Percentiles rank a stretch among this genome's conserved stretches.
These are phyloP conservation scores for Amphiura filiformis DNA, from an alignment of 35 echinoderm and acorn worm genomes.

Conservation along the genomic window DNA sequence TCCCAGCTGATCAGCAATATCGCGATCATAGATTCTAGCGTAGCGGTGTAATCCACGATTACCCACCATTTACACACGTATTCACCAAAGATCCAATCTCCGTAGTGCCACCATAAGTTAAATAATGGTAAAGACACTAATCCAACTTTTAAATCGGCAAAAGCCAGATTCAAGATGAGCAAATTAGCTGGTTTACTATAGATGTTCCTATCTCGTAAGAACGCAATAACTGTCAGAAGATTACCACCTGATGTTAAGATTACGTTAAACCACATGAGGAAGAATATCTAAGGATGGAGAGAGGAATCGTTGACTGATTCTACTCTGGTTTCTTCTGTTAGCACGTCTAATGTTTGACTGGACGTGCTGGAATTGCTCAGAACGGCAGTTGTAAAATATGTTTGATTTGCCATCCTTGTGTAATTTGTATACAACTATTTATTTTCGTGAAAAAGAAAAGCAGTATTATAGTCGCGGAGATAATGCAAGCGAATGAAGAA, in stretches of 20 bases:
- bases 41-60: constrained; percentile 35
- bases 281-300: background rate
- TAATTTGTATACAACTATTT: too few relatives aligned
- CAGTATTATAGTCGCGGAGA: too few relatives aligned
- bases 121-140: constrained; percentile 30
- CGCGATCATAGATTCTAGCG: background rate
- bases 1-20: constrained; percentile 62
- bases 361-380: too few relatives aligned
- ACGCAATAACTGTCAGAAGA: constrained; percentile 28
- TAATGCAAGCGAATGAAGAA: too few relatives aligned
- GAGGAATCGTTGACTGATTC: too few relatives aligned
- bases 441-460: too few relatives aligned
- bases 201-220: constrained; percentile 26
- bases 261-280: background rate
- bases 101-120: constrained; percentile 11
- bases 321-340: too few relatives aligned
- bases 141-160: constrained; percentile 48
- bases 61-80: constrained; percentile 33
- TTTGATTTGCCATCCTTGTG: too few relatives aligned
- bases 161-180: constrained; percentile 40
- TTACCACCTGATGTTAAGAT: constrained; percentile 27
- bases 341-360: too few relatives aligned
- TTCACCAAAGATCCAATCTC: constrained; percentile 34
- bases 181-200: constrained; percentile 41
- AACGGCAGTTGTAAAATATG: too few relatives aligned